Evolutionary conservation across 2,113 vertebrate species (phyloP), one percentile per base, ranked within the genome.

Genomic region (Eupsittula cactorum): DNA sequence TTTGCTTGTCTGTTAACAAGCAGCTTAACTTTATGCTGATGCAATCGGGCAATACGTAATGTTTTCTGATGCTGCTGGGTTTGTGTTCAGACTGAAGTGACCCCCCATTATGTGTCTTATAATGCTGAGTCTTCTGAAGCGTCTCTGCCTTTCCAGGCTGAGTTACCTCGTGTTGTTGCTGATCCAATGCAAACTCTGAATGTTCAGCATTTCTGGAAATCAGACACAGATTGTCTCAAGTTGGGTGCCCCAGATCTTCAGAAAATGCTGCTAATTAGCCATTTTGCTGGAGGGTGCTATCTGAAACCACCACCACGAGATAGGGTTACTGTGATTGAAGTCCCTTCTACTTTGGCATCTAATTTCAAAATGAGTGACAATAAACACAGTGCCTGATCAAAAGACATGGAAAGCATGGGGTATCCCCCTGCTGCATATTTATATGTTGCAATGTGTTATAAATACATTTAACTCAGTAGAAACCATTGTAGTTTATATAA

Each of bases 391-490:
- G 90, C 80, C 79, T 96, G 93, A 96, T 96, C 90, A 95, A 96
- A 97, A 97, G 95, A 79, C 81, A 57, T 82, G 57, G 92, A 91
- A 94, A 96, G 95, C 88, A 96, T 94, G 93, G 37, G 93, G 95
- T 95, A 80, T 86, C 92, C 90, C 96, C 93, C 92, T 95, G 95
- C 95, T 95, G 93, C 83, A 94, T 92, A 96, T 96, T 97, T 96
- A 93, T 93, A 90, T 82, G 62, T 95, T 92, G 62, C 95, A 94
- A 69, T 96, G 93, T 93, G 93, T 97, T 96, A 96, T 94, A 95
- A 96, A 95, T 96, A 94, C 87, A 93, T 80, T 97, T 90, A 96
- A 85, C 94, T 94, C 95, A 80, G 94, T 96, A 93, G 96, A 97
- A 94, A 70, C 75, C 85, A 63, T 86, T 88, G 75, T 92, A 93